phyloP scores from a whole-genome alignment of 2,113 vertebrate species.

The Greenwoodochromis staneri region DNA sequence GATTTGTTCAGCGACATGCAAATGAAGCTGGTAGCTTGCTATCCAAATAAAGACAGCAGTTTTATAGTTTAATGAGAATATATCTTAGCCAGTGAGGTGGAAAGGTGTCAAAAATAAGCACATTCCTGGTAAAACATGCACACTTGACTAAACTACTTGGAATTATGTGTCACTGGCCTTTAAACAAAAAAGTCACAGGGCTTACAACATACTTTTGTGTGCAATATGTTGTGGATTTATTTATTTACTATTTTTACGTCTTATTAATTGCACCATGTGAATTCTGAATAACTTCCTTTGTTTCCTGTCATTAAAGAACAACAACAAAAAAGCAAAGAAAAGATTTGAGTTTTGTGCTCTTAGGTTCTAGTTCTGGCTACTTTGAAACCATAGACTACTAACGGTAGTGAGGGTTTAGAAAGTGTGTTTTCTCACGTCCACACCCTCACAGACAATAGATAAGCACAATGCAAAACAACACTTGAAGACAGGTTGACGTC shows the following conservation, averaged over 20 bases:
- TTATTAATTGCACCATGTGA: background rate
- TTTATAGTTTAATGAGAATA: background rate
- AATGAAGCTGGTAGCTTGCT: background rate
- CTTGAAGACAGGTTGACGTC: background rate
- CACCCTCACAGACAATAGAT: background rate
- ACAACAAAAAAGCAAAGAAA: background rate
- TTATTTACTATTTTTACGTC: background rate
- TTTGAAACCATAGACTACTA: background rate
- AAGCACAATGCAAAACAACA: background rate
- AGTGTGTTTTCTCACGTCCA: background rate
- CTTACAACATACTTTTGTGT: background rate
- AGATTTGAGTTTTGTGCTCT: background rate
- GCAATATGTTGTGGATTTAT: background rate
- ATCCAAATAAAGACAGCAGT: background rate
- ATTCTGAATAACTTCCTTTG: background rate
- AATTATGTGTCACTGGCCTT: background rate
- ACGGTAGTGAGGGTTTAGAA: background rate
- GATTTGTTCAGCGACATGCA: accelerated
- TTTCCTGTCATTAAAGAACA: background rate
- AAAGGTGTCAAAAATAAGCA: background rate
- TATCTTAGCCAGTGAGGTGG: background rate
- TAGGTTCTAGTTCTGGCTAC: background rate
- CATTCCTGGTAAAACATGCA: background rate
- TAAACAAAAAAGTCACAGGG: background rate
- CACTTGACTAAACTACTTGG: background rate